Evolutionary conservation across 2,113 vertebrate genomes (phyloP).

Genomic region (Collichthys lucidus): DNA sequence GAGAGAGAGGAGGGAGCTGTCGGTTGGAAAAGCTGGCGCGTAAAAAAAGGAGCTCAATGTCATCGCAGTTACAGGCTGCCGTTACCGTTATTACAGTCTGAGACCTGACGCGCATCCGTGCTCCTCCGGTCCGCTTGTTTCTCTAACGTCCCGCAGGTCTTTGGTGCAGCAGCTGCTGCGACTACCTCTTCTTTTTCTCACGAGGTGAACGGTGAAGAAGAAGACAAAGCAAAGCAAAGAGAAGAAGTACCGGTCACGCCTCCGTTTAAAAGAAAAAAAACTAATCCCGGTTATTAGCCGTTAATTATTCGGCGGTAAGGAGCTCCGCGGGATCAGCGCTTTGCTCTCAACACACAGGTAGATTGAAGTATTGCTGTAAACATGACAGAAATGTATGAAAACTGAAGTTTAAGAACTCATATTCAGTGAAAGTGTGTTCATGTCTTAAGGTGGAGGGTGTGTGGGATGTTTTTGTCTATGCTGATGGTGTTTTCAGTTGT

Average conservation of each 20-base stretch:
- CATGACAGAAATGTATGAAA: background rate
- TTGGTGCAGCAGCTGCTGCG: background rate
- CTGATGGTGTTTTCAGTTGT: background rate
- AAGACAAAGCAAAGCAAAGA: background rate
- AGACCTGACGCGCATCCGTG: constrained; percentile 1
- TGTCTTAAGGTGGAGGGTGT: too few species aligned
- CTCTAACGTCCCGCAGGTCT: constrained; percentile 7
- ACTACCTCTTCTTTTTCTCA: background rate
- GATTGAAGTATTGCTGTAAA: background rate
- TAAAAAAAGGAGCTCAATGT: constrained; percentile 70
- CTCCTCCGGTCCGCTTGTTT: constrained; percentile 14
- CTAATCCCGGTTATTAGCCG: constrained; percentile 54
- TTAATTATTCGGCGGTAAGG: constrained; percentile 6
- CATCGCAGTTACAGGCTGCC: constrained; percentile 51
- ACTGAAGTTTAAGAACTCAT: constrained; percentile 11
- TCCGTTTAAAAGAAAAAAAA: constrained; percentile 26
- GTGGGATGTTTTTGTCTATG: background rate
- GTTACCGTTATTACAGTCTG: constrained; percentile 32
- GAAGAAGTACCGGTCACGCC: constrained; percentile 19
- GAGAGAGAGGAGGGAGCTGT: constrained; percentile 22
- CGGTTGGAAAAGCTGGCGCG: constrained; percentile 71
- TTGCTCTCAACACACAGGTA: constrained; percentile 42
- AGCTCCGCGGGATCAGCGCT: constrained; percentile 34
- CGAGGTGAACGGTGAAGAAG: background rate
- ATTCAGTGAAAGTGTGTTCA: constrained; percentile 4